A percentile compares a stretch with the other conserved stretches of the same genome.
These are phyloP conservation scores for Hepsetus odoe DNA, from an alignment of 2,113 vertebrate genomes.

Conservation along the genomic window DNA sequence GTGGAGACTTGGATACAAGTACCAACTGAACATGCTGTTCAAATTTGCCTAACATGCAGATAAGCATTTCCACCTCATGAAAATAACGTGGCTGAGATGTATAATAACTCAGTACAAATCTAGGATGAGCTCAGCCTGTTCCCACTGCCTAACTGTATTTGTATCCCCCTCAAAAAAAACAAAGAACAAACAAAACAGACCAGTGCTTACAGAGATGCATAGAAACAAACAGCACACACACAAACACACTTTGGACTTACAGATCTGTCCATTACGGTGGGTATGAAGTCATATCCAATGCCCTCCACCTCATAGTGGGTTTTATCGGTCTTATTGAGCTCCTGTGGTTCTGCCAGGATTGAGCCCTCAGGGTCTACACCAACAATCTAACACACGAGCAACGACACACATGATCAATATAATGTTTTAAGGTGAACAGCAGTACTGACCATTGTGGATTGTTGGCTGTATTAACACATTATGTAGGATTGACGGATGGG, in stretches of 20 bases:
- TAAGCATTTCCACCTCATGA: neutral
- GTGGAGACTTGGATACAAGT: neutral
- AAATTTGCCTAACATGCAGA: neutral
- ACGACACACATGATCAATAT: neutral
- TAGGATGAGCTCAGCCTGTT: neutral
- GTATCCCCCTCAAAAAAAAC: too few species aligned
- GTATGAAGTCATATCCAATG: constrained; percentile 97
- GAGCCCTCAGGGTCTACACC: constrained; percentile 94
- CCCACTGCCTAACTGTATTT: neutral
- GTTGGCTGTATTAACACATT: neutral
- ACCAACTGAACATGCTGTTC: neutral
- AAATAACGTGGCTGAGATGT: neutral
- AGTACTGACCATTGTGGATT: too few species aligned
- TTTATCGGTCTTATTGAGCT: constrained; percentile 86
- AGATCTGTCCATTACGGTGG: constrained; percentile 90
- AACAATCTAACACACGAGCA: constrained; percentile 78
- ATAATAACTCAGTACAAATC: neutral
- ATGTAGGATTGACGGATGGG: neutral
- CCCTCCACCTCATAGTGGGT: constrained; percentile 94
- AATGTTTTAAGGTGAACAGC: too few species aligned
- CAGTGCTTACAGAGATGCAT: neutral
- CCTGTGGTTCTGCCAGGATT: constrained; percentile 87
- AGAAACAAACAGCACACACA: neutral
- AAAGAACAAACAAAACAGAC: neutral
- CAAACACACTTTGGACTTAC: constrained; percentile 71